These are phyloP conservation scores for Actinopyga echinites DNA, from an alignment of 53 echinoderm and acorn worm species.

Conservation along the genomic window DNA sequence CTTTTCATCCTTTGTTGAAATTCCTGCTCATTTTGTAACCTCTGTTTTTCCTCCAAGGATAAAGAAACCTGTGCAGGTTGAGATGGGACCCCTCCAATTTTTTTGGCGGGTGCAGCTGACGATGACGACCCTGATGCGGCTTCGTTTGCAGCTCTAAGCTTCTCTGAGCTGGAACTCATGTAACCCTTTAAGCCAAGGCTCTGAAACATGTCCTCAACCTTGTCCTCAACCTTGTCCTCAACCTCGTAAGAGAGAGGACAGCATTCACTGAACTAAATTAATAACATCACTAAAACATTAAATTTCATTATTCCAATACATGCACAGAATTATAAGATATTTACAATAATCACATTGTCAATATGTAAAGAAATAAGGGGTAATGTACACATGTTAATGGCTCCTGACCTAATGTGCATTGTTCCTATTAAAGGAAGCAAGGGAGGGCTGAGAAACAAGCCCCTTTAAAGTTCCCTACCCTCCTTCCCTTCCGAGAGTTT, in stretches of 20 bases:
- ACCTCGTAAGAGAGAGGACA: not conserved
- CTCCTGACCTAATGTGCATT: too few species aligned
- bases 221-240: not conserved
- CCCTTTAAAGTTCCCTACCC: too few species aligned
- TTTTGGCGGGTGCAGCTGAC: not conserved
- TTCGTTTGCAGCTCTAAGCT: conserved; percentile 55
- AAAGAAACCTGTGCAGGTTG: conserved; percentile 66
- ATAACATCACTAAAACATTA: too few species aligned
- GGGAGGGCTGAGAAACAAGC: too few species aligned
- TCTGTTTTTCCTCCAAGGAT: conserved; percentile 84
- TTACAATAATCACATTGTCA: too few species aligned
- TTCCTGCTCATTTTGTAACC: conserved; percentile 89
- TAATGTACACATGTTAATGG: too few species aligned
- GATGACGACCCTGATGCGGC: not conserved
- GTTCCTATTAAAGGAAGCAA: too few species aligned
- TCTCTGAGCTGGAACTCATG: conserved; percentile 50
- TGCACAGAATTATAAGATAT: too few species aligned
- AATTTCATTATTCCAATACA: too few species aligned
- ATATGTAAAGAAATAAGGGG: too few species aligned
- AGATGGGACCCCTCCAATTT: not conserved
- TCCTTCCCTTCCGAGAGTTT: too few species aligned
- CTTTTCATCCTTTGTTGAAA: conserved; percentile 82
- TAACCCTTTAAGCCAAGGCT: conserved; percentile 72
- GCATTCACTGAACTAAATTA: not conserved
- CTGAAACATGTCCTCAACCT: conserved; percentile 86